phyloP scores from a whole-genome alignment of 2,888 invertebrate species.

The Horisme vitalbata region DNA sequence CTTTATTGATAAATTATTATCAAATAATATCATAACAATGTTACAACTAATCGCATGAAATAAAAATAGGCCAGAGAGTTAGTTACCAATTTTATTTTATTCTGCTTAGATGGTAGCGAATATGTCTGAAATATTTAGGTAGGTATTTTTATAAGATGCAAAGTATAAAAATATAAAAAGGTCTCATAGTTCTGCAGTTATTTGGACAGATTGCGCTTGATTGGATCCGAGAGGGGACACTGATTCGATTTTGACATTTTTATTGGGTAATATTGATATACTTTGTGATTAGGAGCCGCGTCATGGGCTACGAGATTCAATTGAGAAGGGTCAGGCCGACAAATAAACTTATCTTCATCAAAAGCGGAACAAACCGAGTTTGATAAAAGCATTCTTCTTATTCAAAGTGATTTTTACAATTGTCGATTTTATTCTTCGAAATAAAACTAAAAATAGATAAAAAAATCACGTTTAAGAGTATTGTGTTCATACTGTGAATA shows the following conservation, averaged over 20 bases:
- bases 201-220: slow-evolving; percentile 53
- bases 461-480: slow-evolving; percentile 42
- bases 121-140: no score
- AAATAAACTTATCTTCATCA: slow-evolving; percentile 19
- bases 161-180: no score
- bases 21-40: no score
- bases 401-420: slow-evolving; percentile 21
- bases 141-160: no score
- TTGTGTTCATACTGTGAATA: slow-evolving; percentile 57
- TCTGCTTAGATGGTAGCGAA: no score
- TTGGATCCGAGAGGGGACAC: slow-evolving; percentile 60
- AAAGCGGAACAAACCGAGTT: not conserved
- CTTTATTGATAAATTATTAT: no score
- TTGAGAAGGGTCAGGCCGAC: slow-evolving; percentile 50
- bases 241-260: slow-evolving; percentile 76
- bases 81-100: no score
- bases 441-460: slow-evolving; percentile 51
- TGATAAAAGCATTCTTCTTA: not conserved
- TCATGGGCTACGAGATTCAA: slow-evolving; percentile 52
- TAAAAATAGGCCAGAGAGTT: no score
- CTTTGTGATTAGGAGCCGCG: slow-evolving; percentile 64
- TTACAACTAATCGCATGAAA: no score
- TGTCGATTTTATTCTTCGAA: slow-evolving; percentile 43
- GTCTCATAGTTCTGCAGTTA: slow-evolving; percentile 38
- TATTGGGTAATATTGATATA: slow-evolving; percentile 75